Evolutionary conservation across 2,113 vertebrate genomes (phyloP).

Genomic region (Podiceps cristatus): DNA sequence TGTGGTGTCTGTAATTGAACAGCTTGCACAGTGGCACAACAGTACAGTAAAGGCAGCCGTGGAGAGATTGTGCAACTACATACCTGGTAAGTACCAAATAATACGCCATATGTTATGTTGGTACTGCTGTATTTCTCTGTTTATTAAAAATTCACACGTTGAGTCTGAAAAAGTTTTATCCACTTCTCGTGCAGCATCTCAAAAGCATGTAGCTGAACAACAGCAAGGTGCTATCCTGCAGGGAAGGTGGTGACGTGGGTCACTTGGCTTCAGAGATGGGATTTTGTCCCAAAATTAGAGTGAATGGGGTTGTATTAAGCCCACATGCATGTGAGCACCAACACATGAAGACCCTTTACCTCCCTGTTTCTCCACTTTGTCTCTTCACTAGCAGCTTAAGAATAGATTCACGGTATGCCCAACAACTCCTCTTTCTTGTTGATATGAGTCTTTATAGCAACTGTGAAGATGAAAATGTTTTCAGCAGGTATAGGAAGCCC

Average conservation of each 20-base stretch:
- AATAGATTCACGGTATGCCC: background rate
- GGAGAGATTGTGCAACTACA: slow-evolving; percentile 78
- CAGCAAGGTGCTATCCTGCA: background rate
- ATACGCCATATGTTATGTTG: background rate
- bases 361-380: background rate
- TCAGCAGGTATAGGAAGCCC: background rate
- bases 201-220: background rate
- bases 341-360: background rate
- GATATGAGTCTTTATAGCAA: background rate
- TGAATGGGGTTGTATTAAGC: background rate
- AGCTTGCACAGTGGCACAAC: slow-evolving; percentile 80
- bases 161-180: background rate
- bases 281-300: background rate
- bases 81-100: slow-evolving; percentile 74
- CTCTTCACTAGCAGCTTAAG: background rate
- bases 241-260: background rate
- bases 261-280: background rate
- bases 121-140: background rate
- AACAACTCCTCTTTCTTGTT: background rate
- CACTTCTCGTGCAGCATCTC: background rate
- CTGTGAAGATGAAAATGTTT: background rate
- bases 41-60: slow-evolving; percentile 55
- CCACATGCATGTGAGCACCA: background rate
- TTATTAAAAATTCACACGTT: background rate
- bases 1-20: slow-evolving; percentile 75